phyloP scores from a whole-genome alignment of 1,140 invertebrate species.

The Scylla paramamosain region DNA sequence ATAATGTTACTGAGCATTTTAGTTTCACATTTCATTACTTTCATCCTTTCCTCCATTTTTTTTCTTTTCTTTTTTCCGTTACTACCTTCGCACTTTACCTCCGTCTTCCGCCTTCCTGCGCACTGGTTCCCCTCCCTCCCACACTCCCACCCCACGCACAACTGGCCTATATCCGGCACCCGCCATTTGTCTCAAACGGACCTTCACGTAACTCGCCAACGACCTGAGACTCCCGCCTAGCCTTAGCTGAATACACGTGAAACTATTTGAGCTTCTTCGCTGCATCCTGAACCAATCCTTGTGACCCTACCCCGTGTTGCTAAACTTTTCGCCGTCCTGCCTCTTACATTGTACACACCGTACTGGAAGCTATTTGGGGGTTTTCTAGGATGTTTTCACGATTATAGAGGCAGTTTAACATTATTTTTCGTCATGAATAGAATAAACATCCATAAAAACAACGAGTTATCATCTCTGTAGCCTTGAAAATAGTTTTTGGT shows the following conservation, averaged over 20 bases:
- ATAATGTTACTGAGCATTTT: no score
- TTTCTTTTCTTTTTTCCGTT: neutral
- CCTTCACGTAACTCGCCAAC: neutral
- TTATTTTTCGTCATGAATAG: no score
- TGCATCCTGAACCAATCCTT: no score
- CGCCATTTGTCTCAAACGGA: neutral
- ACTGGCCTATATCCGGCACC: neutral
- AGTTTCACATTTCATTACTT: neutral
- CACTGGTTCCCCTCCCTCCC: neutral
- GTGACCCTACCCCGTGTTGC: no score
- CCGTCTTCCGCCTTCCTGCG: neutral
- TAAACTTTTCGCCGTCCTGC: no score
- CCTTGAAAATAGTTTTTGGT: no score
- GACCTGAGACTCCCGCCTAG: neutral
- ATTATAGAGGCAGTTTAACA: no score
- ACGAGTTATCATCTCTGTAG: no score
- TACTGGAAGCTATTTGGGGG: no score
- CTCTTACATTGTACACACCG: no score
- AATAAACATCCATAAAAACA: no score
- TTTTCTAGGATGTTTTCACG: no score
- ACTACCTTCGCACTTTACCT: neutral
- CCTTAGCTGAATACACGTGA: neutral
- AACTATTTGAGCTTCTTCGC: neutral
- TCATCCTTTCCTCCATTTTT: neutral
- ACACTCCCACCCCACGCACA: neutral